A percentile compares a stretch with the other conserved stretches of the same genome.
Conservation (phyloP, 1,140 invertebrate species). For the Hycleus phaleratus region DNA sequence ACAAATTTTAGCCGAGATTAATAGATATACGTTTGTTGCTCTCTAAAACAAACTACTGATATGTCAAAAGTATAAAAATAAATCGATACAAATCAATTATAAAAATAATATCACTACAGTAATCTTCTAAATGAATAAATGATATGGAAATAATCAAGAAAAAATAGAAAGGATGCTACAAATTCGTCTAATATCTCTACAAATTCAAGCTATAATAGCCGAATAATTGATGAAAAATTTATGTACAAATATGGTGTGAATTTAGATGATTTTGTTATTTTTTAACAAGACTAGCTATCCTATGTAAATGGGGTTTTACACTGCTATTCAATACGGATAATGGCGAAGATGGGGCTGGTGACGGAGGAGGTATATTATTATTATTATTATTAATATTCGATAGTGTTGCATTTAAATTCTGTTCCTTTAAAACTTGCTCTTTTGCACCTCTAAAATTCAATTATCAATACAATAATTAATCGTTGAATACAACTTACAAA, state of each 20-base stretch:
- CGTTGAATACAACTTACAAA: slow-evolving; percentile 55
- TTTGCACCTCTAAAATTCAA: slow-evolving; percentile 41
- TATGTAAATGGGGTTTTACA: slow-evolving; percentile 40
- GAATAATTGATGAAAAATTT: slow-evolving; percentile 3
- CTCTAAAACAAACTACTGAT: slow-evolving; percentile 16
- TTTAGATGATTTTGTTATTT: slow-evolving; percentile 34
- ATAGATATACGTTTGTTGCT: too few species aligned
- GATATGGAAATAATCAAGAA: background rate
- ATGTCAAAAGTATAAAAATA: slow-evolving; percentile 24
- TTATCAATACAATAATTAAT: slow-evolving; percentile 1
- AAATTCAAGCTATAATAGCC: slow-evolving; percentile 4
- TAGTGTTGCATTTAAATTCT: slow-evolving; percentile 25
- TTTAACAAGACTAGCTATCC: slow-evolving; percentile 43
- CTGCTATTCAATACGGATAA: slow-evolving; percentile 33
- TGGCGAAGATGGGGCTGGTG: slow-evolving; percentile 36
- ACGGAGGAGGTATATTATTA: slow-evolving; percentile 37
- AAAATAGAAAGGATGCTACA: background rate
- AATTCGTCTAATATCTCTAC: background rate
- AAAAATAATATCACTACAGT: slow-evolving; percentile 13
- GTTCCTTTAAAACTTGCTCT: slow-evolving; percentile 43
- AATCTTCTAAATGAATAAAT: too few species aligned
- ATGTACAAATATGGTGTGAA: slow-evolving; percentile 2
- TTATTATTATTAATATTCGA: slow-evolving; percentile 20
- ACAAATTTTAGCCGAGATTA: too few species aligned
- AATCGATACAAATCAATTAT: slow-evolving; percentile 10